Evolutionary conservation across 2,113 vertebrate genomes (phyloP).

Genomic region (Candoia aspera): DNA sequence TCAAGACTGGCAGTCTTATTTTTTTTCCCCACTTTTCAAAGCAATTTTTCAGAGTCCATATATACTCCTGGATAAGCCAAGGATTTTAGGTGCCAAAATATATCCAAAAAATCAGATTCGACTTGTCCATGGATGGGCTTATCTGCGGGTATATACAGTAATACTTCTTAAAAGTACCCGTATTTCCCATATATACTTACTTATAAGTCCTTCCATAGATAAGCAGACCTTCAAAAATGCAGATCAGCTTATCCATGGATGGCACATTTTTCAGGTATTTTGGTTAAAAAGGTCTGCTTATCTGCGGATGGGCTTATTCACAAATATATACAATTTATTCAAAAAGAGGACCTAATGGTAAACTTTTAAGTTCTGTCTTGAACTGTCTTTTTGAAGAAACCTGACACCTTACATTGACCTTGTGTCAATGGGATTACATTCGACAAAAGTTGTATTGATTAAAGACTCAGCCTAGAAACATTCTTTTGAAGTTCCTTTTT

Average conservation of each 20-base stretch:
- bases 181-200: background rate
- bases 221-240: background rate
- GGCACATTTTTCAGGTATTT: background rate
- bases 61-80: background rate
- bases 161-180: background rate
- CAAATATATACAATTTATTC: background rate
- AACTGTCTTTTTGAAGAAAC: background rate
- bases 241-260: background rate
- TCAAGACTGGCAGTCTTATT: background rate
- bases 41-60: background rate
- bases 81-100: background rate
- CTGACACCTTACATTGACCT: background rate
- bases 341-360: background rate
- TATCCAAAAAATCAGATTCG: background rate
- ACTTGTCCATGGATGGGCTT: background rate
- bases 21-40: background rate
- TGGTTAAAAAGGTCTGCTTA: background rate
- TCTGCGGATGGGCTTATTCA: background rate
- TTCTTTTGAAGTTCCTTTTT: background rate
- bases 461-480: background rate
- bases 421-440: background rate
- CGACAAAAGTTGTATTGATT: background rate
- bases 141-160: background rate
- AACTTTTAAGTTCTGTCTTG: no score
- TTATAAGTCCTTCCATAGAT: background rate